Base-by-base conservation (phyloP, 2,888 invertebrate species). In the Orthosia incerta region DNA sequence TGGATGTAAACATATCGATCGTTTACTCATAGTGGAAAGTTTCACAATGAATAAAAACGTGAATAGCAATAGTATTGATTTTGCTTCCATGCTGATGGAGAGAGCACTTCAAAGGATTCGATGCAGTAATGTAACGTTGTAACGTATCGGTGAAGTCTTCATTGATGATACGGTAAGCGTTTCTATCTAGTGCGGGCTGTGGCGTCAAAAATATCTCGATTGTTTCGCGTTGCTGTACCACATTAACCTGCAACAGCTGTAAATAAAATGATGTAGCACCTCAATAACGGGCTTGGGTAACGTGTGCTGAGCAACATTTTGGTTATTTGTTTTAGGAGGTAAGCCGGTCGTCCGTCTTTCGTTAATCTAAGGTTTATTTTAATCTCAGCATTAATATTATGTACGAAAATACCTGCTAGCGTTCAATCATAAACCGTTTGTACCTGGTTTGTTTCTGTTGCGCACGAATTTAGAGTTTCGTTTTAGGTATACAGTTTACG, bases 361-460 rank as follows among this genome's bases (percentile, higher is more conserved):
- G 92, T 91, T 93, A 89, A 82, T 83, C 87, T 89, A 84, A 88
- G 88, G 91, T 94, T 94, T 95, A 95, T 95, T 95, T 95, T 94
- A 94, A 94, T 93, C 94, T 88, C 86, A 86, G 90, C 90, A 94
- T 95, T 95, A 95, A 95, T 95, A 95, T 93, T 92, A 88, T 89
- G 90, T 89, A 90, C 91, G 89, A 92, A 92, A 95, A 95, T 95
- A 95, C 93, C 95, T 93, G 95, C 82, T 90, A 89, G 92, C 92
- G 91, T 94, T 96, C 95, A 95, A 96, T 96, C 96, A 96, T 96
- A 95, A 94, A 90, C 89, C 89, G 90, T 89, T 89, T 90, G 92
- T 93, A 95, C 95, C 96, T 96, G 96, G 95, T 96, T 95, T 95
- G 95, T 95, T 95, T 96, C 96, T 93, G 92, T 92, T 93, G 91